Conservation (phyloP, 2,888 invertebrate species). For the Netelia fuscicornis region DNA sequence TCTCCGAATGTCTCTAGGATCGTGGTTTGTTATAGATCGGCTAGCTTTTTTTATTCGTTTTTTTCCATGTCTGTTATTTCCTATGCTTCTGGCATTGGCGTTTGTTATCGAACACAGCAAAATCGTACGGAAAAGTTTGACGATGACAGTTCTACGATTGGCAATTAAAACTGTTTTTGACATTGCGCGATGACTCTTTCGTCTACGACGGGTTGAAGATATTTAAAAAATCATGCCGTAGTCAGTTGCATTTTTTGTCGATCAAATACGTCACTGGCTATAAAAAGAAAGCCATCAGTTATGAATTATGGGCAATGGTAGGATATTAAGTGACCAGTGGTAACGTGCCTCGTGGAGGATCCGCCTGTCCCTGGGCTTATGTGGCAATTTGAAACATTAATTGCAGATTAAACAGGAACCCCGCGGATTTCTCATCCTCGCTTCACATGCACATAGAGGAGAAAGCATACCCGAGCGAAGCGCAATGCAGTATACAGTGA, state of each 20-base stretch:
- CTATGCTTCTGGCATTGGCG: background rate
- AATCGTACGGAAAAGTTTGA: background rate
- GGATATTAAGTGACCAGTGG: constrained; percentile 51
- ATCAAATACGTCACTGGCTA: background rate
- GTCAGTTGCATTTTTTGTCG: background rate
- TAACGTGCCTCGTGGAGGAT: constrained; percentile 9
- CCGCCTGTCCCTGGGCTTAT: constrained; percentile 71
- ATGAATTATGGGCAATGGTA: constrained; percentile 81
- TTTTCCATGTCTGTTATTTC: background rate
- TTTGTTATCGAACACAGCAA: background rate
- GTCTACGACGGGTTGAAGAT: too few species aligned
- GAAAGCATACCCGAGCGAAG: constrained; percentile 48
- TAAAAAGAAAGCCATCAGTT: constrained; percentile 65
- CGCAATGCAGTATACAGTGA: constrained; percentile 44
- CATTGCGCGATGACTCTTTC: too few species aligned
- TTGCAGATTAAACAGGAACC: constrained; percentile 83
- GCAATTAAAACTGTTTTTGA: too few species aligned
- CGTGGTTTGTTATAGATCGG: background rate
- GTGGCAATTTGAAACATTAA: constrained; percentile 84
- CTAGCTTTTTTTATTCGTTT: background rate
- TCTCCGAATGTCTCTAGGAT: constrained; percentile 5
- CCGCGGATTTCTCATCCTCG: constrained; percentile 58
- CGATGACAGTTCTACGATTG: too few species aligned
- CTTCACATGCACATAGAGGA: constrained; percentile 69
- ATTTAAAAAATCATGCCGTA: too few species aligned